Percentiles rank a stretch among this genome's conserved stretches.
Evolutionary conservation across 2,888 invertebrate species (phyloP).

Genomic region (Hetaerina titia): DNA sequence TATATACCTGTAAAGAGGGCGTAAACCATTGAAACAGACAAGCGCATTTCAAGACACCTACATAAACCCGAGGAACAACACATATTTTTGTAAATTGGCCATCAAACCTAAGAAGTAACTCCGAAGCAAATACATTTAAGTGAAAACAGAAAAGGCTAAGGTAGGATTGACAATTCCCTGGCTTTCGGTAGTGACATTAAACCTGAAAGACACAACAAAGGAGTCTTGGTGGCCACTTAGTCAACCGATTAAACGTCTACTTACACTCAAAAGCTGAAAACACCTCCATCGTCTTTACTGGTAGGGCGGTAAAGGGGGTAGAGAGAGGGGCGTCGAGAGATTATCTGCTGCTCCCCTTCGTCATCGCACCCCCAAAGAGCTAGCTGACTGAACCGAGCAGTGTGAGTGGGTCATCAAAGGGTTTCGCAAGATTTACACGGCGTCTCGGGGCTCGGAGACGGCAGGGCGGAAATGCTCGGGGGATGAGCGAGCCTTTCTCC

Average conservation of each 20-base stretch:
- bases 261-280: constrained; percentile 16
- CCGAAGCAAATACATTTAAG: not conserved
- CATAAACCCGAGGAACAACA: not conserved
- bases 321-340: constrained; percentile 2
- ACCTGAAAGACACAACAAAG: not conserved
- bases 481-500: not conserved
- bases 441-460: not conserved
- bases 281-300: constrained; percentile 11
- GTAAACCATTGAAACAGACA: too few species aligned
- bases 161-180: not conserved
- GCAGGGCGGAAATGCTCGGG: not conserved
- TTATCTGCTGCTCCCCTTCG: constrained; percentile 42
- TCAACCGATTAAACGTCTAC: constrained; percentile 44
- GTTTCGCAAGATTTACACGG: constrained; percentile 51
- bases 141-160: too few species aligned
- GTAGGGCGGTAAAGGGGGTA: not conserved
- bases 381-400: not conserved
- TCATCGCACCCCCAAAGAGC: constrained; percentile 16
- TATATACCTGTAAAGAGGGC: too few species aligned
- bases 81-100: not conserved
- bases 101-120: not conserved
- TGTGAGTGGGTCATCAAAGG: constrained; percentile 37
- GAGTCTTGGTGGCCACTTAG: not conserved
- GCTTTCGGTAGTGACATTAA: not conserved
- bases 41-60: too few species aligned